Conservation (phyloP, 2,113 vertebrate species). For the Alexandromys fortis region DNA sequence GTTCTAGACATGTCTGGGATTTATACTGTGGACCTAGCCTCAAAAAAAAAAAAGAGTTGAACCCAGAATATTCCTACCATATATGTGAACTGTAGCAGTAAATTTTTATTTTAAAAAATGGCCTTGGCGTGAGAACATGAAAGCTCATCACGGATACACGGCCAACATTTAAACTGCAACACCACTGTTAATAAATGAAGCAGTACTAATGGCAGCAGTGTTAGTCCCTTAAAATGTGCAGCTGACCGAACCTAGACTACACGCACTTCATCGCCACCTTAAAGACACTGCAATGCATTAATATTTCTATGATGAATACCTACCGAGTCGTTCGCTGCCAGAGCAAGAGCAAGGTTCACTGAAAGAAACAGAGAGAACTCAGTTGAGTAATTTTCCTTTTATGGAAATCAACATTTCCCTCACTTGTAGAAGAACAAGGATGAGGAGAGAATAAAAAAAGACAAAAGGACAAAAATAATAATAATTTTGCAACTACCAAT, state of each 20-base stretch:
- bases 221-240: conserved; percentile 36
- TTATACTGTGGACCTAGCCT: neutral
- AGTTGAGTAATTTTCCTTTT: conserved; percentile 54
- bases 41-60: neutral
- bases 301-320: conserved; percentile 79
- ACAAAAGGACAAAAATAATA: neutral
- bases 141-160: neutral
- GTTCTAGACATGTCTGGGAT: neutral
- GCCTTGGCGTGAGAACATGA: neutral
- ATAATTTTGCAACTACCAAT: conserved; percentile 21
- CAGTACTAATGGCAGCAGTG: neutral
- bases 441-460: conserved; percentile 31
- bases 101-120: neutral
- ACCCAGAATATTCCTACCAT: neutral
- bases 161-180: neutral
- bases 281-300: conserved; percentile 44
- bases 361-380: conserved; percentile 79
- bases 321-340: conserved; percentile 93
- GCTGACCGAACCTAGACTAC: neutral
- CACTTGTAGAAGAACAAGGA: conserved; percentile 24
- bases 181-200: neutral
- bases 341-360: conserved; percentile 96
- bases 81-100: neutral
- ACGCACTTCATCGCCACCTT: conserved; percentile 23
- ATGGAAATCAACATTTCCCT: conserved; percentile 46